phyloP scores from a whole-genome alignment of 1,140 invertebrate genomes.

The Trachymyrmex septentrionalis region DNA sequence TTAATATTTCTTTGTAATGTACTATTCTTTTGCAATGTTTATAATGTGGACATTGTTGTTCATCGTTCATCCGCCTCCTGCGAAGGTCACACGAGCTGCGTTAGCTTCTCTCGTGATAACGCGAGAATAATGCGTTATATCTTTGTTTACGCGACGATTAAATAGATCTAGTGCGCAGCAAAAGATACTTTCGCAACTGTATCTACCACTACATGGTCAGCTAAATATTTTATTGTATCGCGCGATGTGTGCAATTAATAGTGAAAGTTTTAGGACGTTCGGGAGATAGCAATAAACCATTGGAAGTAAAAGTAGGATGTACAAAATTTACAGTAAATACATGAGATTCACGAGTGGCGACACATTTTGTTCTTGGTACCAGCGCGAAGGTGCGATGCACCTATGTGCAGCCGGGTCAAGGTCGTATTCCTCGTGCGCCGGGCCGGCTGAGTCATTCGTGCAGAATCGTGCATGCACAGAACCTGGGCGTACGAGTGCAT shows the following conservation, averaged over 20 bases:
- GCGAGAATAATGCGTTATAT: constrained; percentile 47
- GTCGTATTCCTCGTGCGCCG: constrained; percentile 81
- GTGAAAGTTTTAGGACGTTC: not conserved
- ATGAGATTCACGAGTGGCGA: constrained; percentile 6
- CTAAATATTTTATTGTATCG: not conserved
- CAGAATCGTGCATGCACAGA: constrained; percentile 78
- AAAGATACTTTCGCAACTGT: not conserved
- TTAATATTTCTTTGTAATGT: not conserved
- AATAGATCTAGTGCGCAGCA: not conserved
- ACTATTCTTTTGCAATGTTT: not conserved
- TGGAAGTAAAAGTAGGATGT: not conserved
- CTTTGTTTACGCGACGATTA: constrained; percentile 28
- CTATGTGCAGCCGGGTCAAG: constrained; percentile 85
- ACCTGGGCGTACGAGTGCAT: constrained; percentile 81
- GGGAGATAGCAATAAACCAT: not conserved
- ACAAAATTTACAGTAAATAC: not conserved
- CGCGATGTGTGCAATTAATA: not conserved
- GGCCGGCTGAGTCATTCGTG: constrained; percentile 82
- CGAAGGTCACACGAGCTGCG: constrained; percentile 32
- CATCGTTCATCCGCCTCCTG: constrained; percentile 23
- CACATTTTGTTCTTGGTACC: constrained; percentile 38
- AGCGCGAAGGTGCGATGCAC: constrained; percentile 81
- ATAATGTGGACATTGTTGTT: constrained; percentile 45
- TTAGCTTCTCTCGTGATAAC: constrained; percentile 53
- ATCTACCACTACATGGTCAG: not conserved